A percentile compares a stretch with the other conserved stretches of the same genome.
phyloP scores from a whole-genome alignment of 2,797 vertebrate species.

The Darevskia mixta region DNA sequence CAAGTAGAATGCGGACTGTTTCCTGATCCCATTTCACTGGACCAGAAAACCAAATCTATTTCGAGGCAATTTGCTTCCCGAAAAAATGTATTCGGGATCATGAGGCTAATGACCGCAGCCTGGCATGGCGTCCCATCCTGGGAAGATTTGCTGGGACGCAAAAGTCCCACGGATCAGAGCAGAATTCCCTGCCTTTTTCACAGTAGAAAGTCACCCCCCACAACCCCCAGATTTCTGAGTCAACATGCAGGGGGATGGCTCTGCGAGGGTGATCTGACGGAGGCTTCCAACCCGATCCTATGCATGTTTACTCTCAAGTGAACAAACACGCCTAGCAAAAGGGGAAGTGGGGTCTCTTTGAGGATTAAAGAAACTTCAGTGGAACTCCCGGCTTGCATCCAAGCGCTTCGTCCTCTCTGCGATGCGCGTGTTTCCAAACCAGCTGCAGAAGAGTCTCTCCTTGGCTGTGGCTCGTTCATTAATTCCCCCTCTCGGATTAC shows the following conservation, averaged over 20 bases:
- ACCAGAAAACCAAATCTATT: not conserved
- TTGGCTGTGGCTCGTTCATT: not conserved
- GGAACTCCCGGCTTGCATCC: not conserved
- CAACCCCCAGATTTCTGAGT: not conserved
- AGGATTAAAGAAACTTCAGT: not conserved
- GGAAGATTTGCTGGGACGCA: not conserved
- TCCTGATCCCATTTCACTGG: not conserved
- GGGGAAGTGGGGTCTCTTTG: too few relatives aligned
- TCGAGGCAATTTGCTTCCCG: too few relatives aligned
- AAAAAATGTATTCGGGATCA: not conserved
- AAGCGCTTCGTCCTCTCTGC: not conserved
- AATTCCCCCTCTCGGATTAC: not conserved
- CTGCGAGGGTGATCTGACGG: too few relatives aligned
- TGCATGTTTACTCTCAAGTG: not conserved
- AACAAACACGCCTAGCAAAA: not conserved
- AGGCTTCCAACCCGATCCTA: not conserved
- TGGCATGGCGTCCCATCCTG: not conserved
- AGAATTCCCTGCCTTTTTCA: too few relatives aligned
- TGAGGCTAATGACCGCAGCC: too few relatives aligned
- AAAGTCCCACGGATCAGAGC: not conserved
- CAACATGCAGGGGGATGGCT: not conserved
- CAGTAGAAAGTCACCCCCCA: not conserved
- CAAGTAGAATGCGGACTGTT: not conserved
- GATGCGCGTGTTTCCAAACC: too few relatives aligned
- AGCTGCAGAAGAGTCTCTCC: not conserved